phyloP scores from a whole-genome alignment of 2,113 vertebrate genomes.

The Mastomys natalensis region DNA sequence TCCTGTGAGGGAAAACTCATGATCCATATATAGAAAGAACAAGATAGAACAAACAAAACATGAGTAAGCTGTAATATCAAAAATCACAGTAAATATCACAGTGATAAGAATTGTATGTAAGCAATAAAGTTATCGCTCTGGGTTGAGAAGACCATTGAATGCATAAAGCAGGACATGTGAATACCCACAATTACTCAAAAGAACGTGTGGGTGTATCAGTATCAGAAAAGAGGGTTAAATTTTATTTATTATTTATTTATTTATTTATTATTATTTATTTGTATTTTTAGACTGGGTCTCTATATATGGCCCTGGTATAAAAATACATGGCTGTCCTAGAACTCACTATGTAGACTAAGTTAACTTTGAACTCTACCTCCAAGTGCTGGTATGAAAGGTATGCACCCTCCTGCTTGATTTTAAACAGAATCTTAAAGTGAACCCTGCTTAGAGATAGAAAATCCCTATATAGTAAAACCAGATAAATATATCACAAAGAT shows the following conservation, averaged over 20 bases:
- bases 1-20: neutral
- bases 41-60: neutral
- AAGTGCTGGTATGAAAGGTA: neutral
- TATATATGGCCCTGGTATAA: too few species aligned
- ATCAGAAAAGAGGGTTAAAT: neutral
- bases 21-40: neutral
- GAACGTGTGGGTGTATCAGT: neutral
- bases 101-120: neutral
- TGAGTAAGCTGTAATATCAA: neutral
- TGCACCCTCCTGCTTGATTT: neutral
- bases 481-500: neutral
- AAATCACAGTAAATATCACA: neutral
- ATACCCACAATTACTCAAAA: neutral
- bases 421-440: neutral
- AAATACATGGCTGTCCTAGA: too few species aligned
- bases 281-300: neutral
- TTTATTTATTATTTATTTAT: neutral
- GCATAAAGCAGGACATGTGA: neutral
- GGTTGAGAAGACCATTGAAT: neutral
- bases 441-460: neutral
- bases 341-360: neutral
- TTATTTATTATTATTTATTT: neutral
- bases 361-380: neutral
- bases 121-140: neutral
- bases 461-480: neutral